phyloP scores from a whole-genome alignment of 2,888 invertebrate species.

The Mongoloraphidia duomilia region DNA sequence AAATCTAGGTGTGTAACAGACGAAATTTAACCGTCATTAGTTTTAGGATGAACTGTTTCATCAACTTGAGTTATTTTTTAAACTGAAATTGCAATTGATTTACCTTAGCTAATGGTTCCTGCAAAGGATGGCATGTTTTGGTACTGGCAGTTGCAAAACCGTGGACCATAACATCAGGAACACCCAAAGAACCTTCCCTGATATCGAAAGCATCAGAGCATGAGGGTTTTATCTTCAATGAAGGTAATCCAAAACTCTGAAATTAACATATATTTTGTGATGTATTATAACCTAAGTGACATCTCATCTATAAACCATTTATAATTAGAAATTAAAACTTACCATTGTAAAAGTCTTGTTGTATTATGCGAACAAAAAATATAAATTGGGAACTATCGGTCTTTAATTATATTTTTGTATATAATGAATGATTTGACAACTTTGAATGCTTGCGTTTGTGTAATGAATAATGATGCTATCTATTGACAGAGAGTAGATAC shows the following conservation, averaged over 20 bases:
- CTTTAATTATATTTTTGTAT: too few relatives aligned
- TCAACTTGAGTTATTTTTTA: too few relatives aligned
- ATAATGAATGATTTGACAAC: too few relatives aligned
- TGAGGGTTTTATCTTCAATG: slow-evolving; percentile 42
- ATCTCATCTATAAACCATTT: neutral
- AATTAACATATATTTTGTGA: slow-evolving; percentile 16
- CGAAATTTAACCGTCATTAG: too few relatives aligned
- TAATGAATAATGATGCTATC: too few relatives aligned
- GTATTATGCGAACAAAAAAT: too few relatives aligned
- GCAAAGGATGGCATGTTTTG: slow-evolving; percentile 48
- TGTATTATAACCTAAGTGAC: slow-evolving; percentile 3
- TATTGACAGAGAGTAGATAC: too few relatives aligned
- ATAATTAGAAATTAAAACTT: neutral
- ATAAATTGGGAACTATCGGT: too few relatives aligned
- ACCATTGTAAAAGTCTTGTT: too few relatives aligned
- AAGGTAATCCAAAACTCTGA: slow-evolving; percentile 53
- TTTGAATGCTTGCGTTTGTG: too few relatives aligned
- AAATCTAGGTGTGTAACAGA: too few relatives aligned
- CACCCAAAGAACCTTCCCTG: slow-evolving; percentile 44
- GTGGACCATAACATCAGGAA: slow-evolving; percentile 46
- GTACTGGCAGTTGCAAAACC: slow-evolving; percentile 40
- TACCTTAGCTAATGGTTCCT: slow-evolving; percentile 52
- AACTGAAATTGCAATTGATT: slow-evolving; percentile 12
- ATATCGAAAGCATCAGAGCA: slow-evolving; percentile 30
- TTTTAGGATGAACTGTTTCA: too few relatives aligned